phyloP scores from a whole-genome alignment of 2,113 vertebrate genomes.

The Argyrosomus japonicus region DNA sequence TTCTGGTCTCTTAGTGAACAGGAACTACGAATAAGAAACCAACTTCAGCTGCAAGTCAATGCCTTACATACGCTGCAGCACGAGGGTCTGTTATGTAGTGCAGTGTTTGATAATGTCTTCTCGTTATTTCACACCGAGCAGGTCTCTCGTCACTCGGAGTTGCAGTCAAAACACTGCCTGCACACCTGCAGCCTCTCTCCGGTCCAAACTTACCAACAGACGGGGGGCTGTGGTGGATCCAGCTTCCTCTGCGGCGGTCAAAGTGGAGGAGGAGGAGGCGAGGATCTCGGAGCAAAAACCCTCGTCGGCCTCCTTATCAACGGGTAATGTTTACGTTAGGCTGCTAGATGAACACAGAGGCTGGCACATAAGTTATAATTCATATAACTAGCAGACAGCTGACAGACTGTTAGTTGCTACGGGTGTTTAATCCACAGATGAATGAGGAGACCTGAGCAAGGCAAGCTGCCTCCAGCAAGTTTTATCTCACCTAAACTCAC shows the following conservation, averaged over 20 bases:
- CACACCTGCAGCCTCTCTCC: constrained; percentile 34
- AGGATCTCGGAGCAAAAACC: constrained; percentile 39
- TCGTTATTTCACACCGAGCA: constrained; percentile 72
- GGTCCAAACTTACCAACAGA: constrained; percentile 50
- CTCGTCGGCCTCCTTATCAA: constrained; percentile 13
- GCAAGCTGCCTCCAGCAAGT: not conserved
- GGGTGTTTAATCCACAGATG: too few species aligned
- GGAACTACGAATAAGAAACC: constrained; percentile 29
- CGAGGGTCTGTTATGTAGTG: not conserved
- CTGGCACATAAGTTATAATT: not conserved
- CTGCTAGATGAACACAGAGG: not conserved
- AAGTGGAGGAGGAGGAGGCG: constrained; percentile 71
- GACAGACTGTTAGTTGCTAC: not conserved
- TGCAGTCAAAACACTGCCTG: not conserved
- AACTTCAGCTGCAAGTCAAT: constrained; percentile 30
- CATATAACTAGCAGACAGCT: too few species aligned
- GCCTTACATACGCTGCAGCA: not conserved
- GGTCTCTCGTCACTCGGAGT: constrained; percentile 27
- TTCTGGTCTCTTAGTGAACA: not conserved
- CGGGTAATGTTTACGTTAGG: constrained; percentile 37
- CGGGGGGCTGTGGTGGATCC: not conserved
- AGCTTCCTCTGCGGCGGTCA: constrained; percentile 53
- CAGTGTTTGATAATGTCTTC: constrained; percentile 68
- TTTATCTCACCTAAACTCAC: not conserved
- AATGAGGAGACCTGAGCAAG: not conserved